Percentiles rank a stretch among this genome's conserved stretches.
These are phyloP conservation scores for Aleiodes sp. DNA, from an alignment of 1,140 invertebrate genomes.

Conservation along the genomic window DNA sequence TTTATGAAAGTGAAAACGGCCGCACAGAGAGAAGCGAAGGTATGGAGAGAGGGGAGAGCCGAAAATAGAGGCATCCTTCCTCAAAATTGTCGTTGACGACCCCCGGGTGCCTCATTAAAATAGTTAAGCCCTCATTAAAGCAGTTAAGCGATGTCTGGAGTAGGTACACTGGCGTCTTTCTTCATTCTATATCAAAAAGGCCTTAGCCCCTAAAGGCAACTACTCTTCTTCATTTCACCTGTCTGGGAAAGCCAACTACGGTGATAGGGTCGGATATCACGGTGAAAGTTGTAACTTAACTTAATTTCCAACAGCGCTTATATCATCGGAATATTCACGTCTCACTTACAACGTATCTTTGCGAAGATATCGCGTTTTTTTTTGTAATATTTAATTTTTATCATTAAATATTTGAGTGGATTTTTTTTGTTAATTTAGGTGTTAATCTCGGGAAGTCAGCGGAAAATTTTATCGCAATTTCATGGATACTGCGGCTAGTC, in stretches of 20 bases:
- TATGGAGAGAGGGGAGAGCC: neutral
- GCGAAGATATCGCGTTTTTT: no score
- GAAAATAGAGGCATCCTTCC: slow-evolving; percentile 37
- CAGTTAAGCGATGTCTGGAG: slow-evolving; percentile 45
- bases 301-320: slow-evolving; percentile 36
- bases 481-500: slow-evolving; percentile 22
- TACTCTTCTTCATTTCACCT: neutral
- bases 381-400: no score
- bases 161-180: slow-evolving; percentile 38
- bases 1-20: slow-evolving; percentile 29
- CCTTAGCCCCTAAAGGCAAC: neutral
- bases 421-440: no score
- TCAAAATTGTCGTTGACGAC: slow-evolving; percentile 37
- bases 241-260: slow-evolving; percentile 1
- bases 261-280: slow-evolving; percentile 44
- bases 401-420: no score
- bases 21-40: neutral
- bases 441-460: slow-evolving; percentile 21
- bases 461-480: slow-evolving; percentile 9
- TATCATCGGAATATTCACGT: slow-evolving; percentile 17
- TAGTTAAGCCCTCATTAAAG: slow-evolving; percentile 47
- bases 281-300: slow-evolving; percentile 39
- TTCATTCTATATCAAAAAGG: slow-evolving; percentile 44
- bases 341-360: neutral
- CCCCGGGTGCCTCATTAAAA: slow-evolving; percentile 48